Percentiles rank a stretch among this genome's conserved stretches.
Evolutionary conservation across 2,797 vertebrate species (phyloP).

Genomic region (Parambassis ranga): DNA sequence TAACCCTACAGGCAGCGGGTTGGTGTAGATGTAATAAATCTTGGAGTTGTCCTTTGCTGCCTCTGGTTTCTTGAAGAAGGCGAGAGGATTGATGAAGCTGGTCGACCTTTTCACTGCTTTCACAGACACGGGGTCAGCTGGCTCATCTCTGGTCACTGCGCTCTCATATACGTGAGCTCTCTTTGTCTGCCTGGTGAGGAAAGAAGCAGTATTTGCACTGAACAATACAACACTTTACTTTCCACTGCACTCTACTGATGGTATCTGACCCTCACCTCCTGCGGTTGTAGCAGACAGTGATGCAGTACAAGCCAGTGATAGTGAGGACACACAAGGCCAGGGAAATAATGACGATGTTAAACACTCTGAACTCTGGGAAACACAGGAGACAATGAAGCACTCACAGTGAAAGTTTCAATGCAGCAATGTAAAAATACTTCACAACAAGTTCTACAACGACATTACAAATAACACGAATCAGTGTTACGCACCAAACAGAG

Average conservation of each 20-base stretch:
- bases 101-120: slow-evolving; percentile 67
- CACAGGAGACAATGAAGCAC: too few relatives aligned
- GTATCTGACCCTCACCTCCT: slow-evolving; percentile 62
- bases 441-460: not conserved
- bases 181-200: slow-evolving; percentile 63
- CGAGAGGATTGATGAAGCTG: slow-evolving; percentile 71
- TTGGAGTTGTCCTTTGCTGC: slow-evolving; percentile 59
- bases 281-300: slow-evolving; percentile 67
- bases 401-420: too few relatives aligned
- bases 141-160: slow-evolving; percentile 46
- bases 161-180: slow-evolving; percentile 73
- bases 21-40: slow-evolving; percentile 83
- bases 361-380: slow-evolving; percentile 70
- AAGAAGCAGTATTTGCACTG: slow-evolving; percentile 8
- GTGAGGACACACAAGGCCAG: slow-evolving; percentile 70
- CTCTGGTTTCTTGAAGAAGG: slow-evolving; percentile 63
- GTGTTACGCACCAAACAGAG: slow-evolving; percentile 62
- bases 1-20: slow-evolving; percentile 73
- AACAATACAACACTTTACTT: not conserved
- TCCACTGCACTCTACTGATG: not conserved
- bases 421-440: too few relatives aligned
- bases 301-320: slow-evolving; percentile 62
- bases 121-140: slow-evolving; percentile 48
- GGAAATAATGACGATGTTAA: slow-evolving; percentile 67
- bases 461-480: not conserved